Percentiles rank a stretch among this genome's conserved stretches.
phyloP scores from a whole-genome alignment of 2,888 invertebrate genomes.

The Caenorhabditis angaria region DNA sequence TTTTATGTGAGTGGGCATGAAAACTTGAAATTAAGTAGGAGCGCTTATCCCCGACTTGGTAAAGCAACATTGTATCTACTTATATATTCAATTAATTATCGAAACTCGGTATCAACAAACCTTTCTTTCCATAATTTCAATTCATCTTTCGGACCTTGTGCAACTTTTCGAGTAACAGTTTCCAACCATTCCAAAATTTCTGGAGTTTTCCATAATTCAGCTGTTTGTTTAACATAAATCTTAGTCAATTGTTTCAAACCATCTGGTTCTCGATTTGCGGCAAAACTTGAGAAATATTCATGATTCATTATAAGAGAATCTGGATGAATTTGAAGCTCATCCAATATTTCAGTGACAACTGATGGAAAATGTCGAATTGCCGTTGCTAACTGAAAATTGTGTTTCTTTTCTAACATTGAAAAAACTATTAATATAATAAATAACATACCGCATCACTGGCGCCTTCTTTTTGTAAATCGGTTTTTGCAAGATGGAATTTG shows the following conservation, averaged over 20 bases:
- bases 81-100: no score
- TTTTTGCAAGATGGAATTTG: constrained; percentile 73
- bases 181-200: constrained; percentile 83
- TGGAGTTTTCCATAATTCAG: constrained; percentile 81
- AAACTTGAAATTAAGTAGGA: no score
- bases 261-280: constrained; percentile 59
- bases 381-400: constrained; percentile 21
- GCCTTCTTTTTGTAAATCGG: constrained; percentile 52
- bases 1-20: no score
- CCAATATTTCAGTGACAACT: constrained; percentile 80
- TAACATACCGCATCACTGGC: constrained; percentile 76
- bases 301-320: constrained; percentile 55
- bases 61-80: no score
- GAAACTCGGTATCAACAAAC: no score
- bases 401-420: background rate
- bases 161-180: constrained; percentile 73
- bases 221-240: constrained; percentile 80
- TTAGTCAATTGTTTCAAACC: constrained; percentile 80
- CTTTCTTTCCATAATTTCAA: background rate
- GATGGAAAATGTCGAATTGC: constrained; percentile 83
- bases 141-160: constrained; percentile 7
- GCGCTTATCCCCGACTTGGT: no score
- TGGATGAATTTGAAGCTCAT: constrained; percentile 57
- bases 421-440: constrained; percentile 7
- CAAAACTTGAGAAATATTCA: constrained; percentile 37